Conservation (phyloP, 2,888 invertebrate species). For the Candidula unifasciata region DNA sequence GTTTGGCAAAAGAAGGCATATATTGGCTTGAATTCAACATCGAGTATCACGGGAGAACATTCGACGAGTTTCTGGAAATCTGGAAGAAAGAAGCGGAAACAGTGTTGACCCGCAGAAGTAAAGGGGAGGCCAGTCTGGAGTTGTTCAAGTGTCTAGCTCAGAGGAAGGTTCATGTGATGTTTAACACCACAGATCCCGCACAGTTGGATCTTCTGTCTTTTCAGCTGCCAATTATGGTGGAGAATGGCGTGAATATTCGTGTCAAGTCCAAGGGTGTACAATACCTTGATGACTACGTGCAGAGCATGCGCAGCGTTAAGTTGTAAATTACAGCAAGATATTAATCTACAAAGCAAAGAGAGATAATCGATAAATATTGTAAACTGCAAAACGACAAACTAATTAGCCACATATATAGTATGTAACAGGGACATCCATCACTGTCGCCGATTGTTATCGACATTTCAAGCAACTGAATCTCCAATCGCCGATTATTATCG, state of each 20-base stretch:
- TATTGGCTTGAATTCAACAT: constrained; percentile 6
- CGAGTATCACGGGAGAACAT: constrained; percentile 1
- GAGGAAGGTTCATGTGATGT: background rate
- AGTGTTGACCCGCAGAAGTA: background rate
- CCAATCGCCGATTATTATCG: too few relatives aligned
- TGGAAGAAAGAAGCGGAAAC: constrained; percentile 19
- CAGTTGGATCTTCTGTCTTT: background rate
- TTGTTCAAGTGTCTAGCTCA: constrained; percentile 16
- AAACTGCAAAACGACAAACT: too few relatives aligned
- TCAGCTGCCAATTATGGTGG: constrained; percentile 6
- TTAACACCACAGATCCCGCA: background rate
- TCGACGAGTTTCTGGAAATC: background rate
- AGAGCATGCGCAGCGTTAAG: too few relatives aligned
- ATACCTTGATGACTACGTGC: background rate
- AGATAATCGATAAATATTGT: too few relatives aligned
- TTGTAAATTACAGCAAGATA: too few relatives aligned
- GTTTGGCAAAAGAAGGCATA: background rate
- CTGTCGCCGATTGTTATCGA: too few relatives aligned
- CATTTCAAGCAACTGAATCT: too few relatives aligned
- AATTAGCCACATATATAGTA: too few relatives aligned
- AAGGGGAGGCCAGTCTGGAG: background rate
- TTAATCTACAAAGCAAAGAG: too few relatives aligned
- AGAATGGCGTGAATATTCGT: background rate
- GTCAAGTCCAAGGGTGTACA: background rate
- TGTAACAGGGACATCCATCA: too few relatives aligned